Evolutionary conservation across 2,113 vertebrate species (phyloP), one percentile per base, ranked within the genome.

Genomic region (Cavia aperea): DNA sequence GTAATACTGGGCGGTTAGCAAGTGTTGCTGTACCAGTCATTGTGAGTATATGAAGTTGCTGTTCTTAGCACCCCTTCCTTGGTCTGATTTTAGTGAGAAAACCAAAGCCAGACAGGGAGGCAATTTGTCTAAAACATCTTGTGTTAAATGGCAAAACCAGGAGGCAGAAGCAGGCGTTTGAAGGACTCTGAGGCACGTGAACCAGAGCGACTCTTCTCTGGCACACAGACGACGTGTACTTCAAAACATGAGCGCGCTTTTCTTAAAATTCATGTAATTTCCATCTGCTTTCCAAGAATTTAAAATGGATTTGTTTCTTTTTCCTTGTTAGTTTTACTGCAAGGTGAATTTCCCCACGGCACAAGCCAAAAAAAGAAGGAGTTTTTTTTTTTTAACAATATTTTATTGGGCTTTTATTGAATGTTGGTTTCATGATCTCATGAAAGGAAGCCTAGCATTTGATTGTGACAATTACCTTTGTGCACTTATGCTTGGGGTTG

Each of bases 331-430:
- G 29, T 81, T 94, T 89, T 85, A 92, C 84, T 75, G 36, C 39
- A 46, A 89, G 51, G 4, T 94, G 60, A 75, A 83, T 89, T 77
- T 93, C 70, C 43, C 18, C 51, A 60, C 21, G 60, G 49, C 77
- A 19, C n/a, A 84, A 91, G 29, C 89, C 73, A 94, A 68, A 31
- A 88, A 75, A 60, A 75, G 51, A 4, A 77, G n/a, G 62, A 68
- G 29, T 13, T 72, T 93, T 66, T 36, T 13, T 73, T 93, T 66
- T 36, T 94, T 78, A n/a, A 19, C 49, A 72, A 81, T 18, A 81
- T 83, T 88, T 92, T 92, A 82, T 85, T 93, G 39, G 78, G 92
- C n/a, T 60, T 88, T 66, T 87, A 33, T 77, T 88, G n/a, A 77
- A 66, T 84, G 88, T 86, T 93, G 70, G 16, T 62, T 89, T 91